phyloP scores from a whole-genome alignment of 2,797 vertebrate genomes.

The Phataginus tetradactyla region DNA sequence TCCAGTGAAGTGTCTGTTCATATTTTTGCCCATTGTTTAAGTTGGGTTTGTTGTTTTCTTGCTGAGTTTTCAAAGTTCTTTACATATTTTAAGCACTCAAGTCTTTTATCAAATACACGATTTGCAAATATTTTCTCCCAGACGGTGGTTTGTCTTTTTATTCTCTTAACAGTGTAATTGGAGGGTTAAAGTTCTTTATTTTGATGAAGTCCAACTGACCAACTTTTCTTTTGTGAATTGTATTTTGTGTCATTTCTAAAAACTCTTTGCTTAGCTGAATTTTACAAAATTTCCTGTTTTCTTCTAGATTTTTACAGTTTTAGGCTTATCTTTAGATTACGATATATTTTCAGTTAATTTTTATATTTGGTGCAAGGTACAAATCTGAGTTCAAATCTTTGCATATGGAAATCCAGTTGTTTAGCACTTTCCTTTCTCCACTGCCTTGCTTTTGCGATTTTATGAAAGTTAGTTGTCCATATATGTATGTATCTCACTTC shows the following conservation, averaged over 20 bases:
- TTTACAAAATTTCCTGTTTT: neutral
- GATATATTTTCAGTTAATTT: neutral
- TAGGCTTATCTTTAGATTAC: neutral
- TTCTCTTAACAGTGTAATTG: neutral
- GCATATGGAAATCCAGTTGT: neutral
- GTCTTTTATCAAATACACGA: neutral
- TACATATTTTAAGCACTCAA: neutral
- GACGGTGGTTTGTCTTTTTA: neutral
- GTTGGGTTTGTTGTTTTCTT: neutral
- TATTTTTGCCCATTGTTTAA: neutral
- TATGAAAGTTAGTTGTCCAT: neutral
- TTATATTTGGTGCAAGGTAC: neutral
- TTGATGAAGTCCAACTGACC: neutral
- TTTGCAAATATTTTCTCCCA: slow-evolving; percentile 11
- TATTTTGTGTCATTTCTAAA: neutral
- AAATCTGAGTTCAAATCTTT: neutral
- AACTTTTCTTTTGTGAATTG: neutral
- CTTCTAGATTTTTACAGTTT: neutral
- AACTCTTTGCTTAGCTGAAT: neutral
- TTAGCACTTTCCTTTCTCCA: neutral
- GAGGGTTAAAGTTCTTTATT: neutral
- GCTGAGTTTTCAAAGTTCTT: neutral
- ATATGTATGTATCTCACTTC: neutral
- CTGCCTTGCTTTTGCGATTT: neutral
- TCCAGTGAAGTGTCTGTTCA: neutral